phyloP scores from a whole-genome alignment of 2,888 invertebrate genomes.

The Hymenopus coronatus region DNA sequence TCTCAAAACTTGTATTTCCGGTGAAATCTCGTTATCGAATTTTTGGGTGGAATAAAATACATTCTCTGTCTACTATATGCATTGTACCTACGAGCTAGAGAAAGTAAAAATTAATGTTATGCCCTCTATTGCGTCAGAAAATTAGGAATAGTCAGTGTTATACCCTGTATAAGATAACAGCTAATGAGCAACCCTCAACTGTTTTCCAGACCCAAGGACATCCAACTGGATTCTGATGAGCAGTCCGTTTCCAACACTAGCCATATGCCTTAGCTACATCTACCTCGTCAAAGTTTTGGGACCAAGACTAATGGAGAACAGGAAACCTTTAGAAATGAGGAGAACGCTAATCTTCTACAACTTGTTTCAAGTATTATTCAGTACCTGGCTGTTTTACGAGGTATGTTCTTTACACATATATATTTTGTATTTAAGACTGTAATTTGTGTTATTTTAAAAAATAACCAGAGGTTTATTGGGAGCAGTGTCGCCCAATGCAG shows the following conservation, averaged over 20 bases:
- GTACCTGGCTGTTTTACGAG: conserved; percentile 50
- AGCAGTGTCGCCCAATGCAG: neutral
- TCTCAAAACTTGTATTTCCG: no score
- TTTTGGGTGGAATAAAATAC: no score
- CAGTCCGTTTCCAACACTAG: conserved; percentile 86
- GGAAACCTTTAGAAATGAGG: conserved; percentile 50
- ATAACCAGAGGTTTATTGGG: neutral
- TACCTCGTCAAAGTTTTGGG: conserved; percentile 75
- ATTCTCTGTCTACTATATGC: no score
- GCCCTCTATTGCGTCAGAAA: no score
- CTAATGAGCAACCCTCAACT: conserved; percentile 21
- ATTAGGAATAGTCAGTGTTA: no score
- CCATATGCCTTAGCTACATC: conserved; percentile 85
- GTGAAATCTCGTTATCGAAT: no score
- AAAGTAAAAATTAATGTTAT: no score
- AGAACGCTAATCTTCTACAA: conserved; percentile 52
- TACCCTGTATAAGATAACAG: no score
- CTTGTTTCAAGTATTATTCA: conserved; percentile 51
- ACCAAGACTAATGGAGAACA: conserved; percentile 51
- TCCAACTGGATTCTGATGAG: conserved; percentile 92
- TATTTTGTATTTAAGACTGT: neutral
- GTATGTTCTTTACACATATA: conserved; percentile 41
- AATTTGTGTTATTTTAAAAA: neutral
- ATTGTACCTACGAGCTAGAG: no score
- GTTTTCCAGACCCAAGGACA: conserved; percentile 76